These are phyloP conservation scores for Euzophera pinguis DNA, from an alignment of 2,888 invertebrate genomes.

Conservation along the genomic window DNA sequence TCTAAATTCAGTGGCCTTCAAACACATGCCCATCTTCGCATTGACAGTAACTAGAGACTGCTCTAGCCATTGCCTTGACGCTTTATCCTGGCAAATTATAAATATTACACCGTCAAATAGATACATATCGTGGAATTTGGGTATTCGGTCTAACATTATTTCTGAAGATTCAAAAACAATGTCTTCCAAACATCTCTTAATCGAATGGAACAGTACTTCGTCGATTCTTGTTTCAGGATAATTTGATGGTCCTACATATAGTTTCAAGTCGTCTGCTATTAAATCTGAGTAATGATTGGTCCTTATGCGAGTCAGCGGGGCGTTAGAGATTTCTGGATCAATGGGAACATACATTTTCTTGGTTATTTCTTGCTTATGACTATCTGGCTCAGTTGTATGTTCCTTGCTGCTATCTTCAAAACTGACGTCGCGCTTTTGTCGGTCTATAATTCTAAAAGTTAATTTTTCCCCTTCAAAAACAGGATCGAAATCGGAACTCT, in stretches of 20 bases:
- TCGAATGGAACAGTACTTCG: slow-evolving; percentile 47
- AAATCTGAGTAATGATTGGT: slow-evolving; percentile 61
- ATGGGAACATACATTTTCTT: slow-evolving; percentile 54
- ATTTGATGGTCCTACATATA: slow-evolving; percentile 60
- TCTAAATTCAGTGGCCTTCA: slow-evolving; percentile 65
- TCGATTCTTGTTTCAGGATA: slow-evolving; percentile 64
- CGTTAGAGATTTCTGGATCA: slow-evolving; percentile 46
- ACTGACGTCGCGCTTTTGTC: slow-evolving; percentile 57
- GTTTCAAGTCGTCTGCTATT: slow-evolving; percentile 61
- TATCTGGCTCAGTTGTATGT: slow-evolving; percentile 31
- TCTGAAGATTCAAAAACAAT: slow-evolving; percentile 41
- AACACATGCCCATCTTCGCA: slow-evolving; percentile 35
- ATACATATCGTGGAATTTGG: slow-evolving; percentile 63
- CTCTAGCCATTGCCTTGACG: slow-evolving; percentile 53
- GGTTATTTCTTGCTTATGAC: slow-evolving; percentile 38
- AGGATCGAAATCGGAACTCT: slow-evolving; percentile 53
- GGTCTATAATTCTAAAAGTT: slow-evolving; percentile 58
- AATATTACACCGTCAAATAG: slow-evolving; percentile 69
- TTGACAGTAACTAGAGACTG: slow-evolving; percentile 38
- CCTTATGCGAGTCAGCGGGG: slow-evolving; percentile 50
- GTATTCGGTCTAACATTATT: slow-evolving; percentile 35
- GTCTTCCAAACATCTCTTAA: slow-evolving; percentile 52
- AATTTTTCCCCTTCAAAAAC: slow-evolving; percentile 51
- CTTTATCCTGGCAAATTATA: slow-evolving; percentile 54
- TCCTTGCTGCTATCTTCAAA: slow-evolving; percentile 39